These are phyloP conservation scores for Ecdyonurus torrentis DNA, from an alignment of 2,888 invertebrate species.

Conservation along the genomic window DNA sequence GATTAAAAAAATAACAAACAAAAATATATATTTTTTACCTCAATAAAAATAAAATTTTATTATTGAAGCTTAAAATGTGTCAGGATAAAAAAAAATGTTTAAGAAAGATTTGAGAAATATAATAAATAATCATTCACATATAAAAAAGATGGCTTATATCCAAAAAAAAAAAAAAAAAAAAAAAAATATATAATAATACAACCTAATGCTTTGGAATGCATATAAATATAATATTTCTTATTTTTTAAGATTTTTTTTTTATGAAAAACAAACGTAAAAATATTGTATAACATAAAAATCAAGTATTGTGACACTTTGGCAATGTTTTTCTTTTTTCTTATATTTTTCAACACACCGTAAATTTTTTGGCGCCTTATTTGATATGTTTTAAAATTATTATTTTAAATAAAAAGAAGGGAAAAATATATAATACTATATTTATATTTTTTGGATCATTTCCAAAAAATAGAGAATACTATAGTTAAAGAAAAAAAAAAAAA, in stretches of 20 bases:
- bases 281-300: not conserved
- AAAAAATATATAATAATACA: no score
- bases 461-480: not conserved
- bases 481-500: not conserved
- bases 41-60: no score
- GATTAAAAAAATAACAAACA: no score
- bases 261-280: no score
- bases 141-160: not conserved
- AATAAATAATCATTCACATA: no score
- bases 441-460: not conserved
- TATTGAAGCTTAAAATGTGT: not conserved
- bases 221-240: not conserved
- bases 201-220: not conserved
- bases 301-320: not conserved
- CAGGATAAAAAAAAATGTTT: not conserved
- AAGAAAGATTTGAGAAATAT: not conserved
- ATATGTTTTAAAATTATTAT: no score
- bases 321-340: not conserved
- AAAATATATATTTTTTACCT: no score
- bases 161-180: no score
- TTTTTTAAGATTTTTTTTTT: not conserved
- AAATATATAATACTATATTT: not conserved
- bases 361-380: not conserved
- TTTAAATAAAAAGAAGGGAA: no score
- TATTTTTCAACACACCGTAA: no score